Evolutionary conservation across 1,140 invertebrate genomes (phyloP).

Genomic region (Mamestra configurata): DNA sequence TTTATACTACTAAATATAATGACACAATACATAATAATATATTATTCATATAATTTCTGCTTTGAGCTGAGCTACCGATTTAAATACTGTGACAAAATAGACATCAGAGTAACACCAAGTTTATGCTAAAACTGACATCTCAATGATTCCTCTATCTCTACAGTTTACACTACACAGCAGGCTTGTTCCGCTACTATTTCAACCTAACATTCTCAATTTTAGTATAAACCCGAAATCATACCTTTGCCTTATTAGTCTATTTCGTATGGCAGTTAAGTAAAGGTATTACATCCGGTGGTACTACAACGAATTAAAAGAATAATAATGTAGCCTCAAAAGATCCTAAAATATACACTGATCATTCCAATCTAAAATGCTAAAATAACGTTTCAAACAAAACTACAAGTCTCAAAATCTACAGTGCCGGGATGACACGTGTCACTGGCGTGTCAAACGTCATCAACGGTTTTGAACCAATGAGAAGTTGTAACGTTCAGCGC

Average conservation of each 20-base stretch:
- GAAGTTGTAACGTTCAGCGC: background rate
- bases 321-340: constrained; percentile 58
- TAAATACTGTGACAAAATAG: constrained; percentile 46
- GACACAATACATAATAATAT: constrained; percentile 37
- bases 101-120: constrained; percentile 34
- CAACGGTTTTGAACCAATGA: constrained; percentile 28
- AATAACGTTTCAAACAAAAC: constrained; percentile 48
- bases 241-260: constrained; percentile 48
- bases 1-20: constrained; percentile 38
- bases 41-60: constrained; percentile 38
- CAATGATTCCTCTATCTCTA: background rate
- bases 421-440: constrained; percentile 8
- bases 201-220: constrained; percentile 36
- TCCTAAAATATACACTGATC: constrained; percentile 56
- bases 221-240: constrained; percentile 38
- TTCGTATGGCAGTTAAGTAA: constrained; percentile 47
- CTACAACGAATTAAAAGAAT: constrained; percentile 50
- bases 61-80: constrained; percentile 44
- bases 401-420: constrained; percentile 50
- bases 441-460: constrained; percentile 36
- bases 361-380: constrained; percentile 54
- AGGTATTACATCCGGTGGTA: constrained; percentile 49
- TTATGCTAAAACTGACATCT: constrained; percentile 34
- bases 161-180: constrained; percentile 1
- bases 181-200: background rate